Conservation (phyloP, 2,888 invertebrate species). For the Ashinkailepas kermadecensis region DNA sequence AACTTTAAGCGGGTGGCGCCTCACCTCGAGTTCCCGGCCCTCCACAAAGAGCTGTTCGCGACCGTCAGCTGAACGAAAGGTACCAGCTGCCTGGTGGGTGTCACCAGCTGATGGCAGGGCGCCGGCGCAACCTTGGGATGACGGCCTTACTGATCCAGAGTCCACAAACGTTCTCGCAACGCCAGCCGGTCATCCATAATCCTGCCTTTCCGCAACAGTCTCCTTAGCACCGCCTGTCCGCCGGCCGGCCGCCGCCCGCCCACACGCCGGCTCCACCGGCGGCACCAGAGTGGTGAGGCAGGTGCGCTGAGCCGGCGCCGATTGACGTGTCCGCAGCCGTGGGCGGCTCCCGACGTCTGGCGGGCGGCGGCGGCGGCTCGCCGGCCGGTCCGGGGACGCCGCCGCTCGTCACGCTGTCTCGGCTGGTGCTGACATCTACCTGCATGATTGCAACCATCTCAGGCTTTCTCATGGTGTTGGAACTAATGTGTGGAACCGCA, state of each 20-base stretch:
- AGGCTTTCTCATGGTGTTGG: constrained; percentile 23
- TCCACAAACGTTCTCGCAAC: background rate
- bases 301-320: too few species aligned
- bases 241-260: background rate
- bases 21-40: constrained; percentile 88
- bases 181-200: background rate
- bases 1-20: constrained; percentile 88
- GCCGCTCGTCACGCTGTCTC: too few species aligned
- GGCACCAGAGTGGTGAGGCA: too few species aligned
- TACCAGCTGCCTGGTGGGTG: background rate
- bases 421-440: background rate
- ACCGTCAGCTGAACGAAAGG: constrained; percentile 52
- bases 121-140: background rate
- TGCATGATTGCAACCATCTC: constrained; percentile 15
- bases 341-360: too few species aligned
- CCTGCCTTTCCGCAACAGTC: background rate
- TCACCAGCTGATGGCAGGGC: background rate
- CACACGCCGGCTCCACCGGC: too few species aligned
- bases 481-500: background rate
- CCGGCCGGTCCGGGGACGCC: too few species aligned
- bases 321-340: too few species aligned
- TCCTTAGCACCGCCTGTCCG: background rate
- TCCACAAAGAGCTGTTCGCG: constrained; percentile 96
- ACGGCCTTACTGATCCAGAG: background rate
- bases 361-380: too few species aligned